Base-by-base conservation (phyloP, 2,113 vertebrate genomes). In the Butorides virescens region DNA sequence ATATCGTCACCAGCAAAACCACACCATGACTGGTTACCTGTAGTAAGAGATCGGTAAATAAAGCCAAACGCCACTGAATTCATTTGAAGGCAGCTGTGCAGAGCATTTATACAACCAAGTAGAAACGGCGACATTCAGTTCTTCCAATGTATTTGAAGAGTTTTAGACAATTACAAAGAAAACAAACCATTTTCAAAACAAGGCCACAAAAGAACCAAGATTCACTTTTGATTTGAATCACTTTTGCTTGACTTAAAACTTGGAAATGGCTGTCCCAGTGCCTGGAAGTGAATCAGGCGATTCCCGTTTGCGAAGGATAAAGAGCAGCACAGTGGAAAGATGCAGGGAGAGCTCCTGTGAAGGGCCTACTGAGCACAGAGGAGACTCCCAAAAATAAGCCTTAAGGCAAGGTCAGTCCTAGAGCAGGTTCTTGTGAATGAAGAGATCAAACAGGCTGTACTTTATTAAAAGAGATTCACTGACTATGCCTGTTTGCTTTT, bases 161-260 rank as follows among this genome's bases (percentile, higher is more conserved):
- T 23, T n/a, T 11, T 4, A 65, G 12, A 18, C 9, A 0, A 0
- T 20, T 13, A 19, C 0, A 3, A 34, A 37, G 8, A 2, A 65
- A 34, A 23, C 39, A 68, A 15, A 13, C 4, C 4, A 13, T 42
- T 20, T 26, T 16, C 25, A 30, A 30, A n/a, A 21, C 5, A 37
- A 20, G 8, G 22, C 15, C 66, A 25, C 21, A 37, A 42, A 42
- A 8, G 11, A 42, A 34, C 27, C 12, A 15, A 27, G 20, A 10
- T 15, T 6, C 10, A 23, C 14, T 23, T 55, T 2, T 13, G n/a
- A 7, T 46, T 8, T 39, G 34, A 34, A 21, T 9, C 16, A 14
- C 26, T 55, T 18, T 1, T 27, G 68, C 25, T 13, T 2, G 14
- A 61, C 5, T 34, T 13, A 27, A 14, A 65, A 11, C 18, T 13